phyloP scores from a whole-genome alignment of 1,140 invertebrate genomes.

The Polypedilum vanderplanki region DNA sequence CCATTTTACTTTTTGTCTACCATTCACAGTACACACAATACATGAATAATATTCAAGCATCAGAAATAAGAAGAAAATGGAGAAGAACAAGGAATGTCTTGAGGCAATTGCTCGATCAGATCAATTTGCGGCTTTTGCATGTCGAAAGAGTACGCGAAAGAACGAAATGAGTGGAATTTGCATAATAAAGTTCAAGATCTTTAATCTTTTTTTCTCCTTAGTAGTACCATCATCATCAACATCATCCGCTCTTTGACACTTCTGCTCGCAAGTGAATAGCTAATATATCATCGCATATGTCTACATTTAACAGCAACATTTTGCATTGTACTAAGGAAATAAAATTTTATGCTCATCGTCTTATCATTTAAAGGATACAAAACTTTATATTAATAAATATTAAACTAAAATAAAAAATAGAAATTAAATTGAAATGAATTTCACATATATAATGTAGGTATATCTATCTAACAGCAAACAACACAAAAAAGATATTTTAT shows the following conservation, averaged over 20 bases:
- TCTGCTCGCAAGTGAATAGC: not conserved
- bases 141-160: not conserved
- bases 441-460: too few relatives aligned
- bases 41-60: not conserved
- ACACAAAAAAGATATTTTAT: too few relatives aligned
- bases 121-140: slow-evolving; percentile 2
- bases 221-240: not conserved
- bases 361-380: too few relatives aligned
- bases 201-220: not conserved
- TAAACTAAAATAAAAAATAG: slow-evolving; percentile 1
- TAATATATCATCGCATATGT: not conserved
- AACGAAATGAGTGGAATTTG: slow-evolving; percentile 14
- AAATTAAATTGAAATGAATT: too few relatives aligned
- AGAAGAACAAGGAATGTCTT: not conserved
- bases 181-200: slow-evolving; percentile 27
- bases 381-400: too few relatives aligned
- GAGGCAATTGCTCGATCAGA: slow-evolving; percentile 11
- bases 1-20: not conserved
- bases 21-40: not conserved
- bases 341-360: not conserved
- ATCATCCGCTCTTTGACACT: not conserved
- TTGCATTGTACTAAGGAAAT: not conserved
- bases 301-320: not conserved
- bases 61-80: not conserved
- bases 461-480: too few relatives aligned